Conservation (phyloP, 2,888 invertebrate species). For the Blastobasis adustella region DNA sequence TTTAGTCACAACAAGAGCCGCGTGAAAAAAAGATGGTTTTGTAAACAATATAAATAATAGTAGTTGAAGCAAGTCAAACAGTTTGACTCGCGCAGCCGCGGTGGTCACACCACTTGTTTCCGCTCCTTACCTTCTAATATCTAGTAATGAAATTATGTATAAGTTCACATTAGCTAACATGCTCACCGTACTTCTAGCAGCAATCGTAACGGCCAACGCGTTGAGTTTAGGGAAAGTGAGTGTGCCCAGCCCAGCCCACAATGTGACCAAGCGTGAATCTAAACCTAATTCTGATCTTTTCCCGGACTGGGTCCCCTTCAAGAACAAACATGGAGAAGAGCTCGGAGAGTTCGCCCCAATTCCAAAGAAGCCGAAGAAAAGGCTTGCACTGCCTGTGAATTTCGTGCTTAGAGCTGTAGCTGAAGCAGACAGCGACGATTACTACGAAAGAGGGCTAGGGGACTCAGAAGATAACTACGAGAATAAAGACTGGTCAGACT, state of each 20-base stretch:
- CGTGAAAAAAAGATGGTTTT: conserved; percentile 53
- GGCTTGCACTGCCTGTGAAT: conserved; percentile 52
- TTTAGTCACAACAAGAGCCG: conserved; percentile 25
- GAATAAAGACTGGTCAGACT: conserved; percentile 59
- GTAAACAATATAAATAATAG: conserved; percentile 72
- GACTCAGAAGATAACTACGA: conserved; percentile 56
- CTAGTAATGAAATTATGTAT: conserved; percentile 23
- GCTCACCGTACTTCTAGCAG: not conserved
- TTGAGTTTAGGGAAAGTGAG: conserved; percentile 33
- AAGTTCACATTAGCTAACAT: not conserved
- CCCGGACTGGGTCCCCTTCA: conserved; percentile 67
- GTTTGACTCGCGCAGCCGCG: conserved; percentile 49
- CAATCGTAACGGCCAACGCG: not conserved
- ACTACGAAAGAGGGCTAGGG: conserved; percentile 47
- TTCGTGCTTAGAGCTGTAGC: conserved; percentile 46
- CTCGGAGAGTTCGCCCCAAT: conserved; percentile 50
- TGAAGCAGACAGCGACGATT: conserved; percentile 49
- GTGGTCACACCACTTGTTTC: conserved; percentile 22
- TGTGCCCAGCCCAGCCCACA: conserved; percentile 22
- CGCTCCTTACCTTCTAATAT: conserved; percentile 16
- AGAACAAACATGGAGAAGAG: conserved; percentile 56
- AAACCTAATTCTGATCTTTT: conserved; percentile 36
- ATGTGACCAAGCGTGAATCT: conserved; percentile 45
- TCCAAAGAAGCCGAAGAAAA: conserved; percentile 52
- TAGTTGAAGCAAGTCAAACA: conserved; percentile 45